Conservation (phyloP, 2,888 invertebrate species). For the Danaus chrysippus region DNA sequence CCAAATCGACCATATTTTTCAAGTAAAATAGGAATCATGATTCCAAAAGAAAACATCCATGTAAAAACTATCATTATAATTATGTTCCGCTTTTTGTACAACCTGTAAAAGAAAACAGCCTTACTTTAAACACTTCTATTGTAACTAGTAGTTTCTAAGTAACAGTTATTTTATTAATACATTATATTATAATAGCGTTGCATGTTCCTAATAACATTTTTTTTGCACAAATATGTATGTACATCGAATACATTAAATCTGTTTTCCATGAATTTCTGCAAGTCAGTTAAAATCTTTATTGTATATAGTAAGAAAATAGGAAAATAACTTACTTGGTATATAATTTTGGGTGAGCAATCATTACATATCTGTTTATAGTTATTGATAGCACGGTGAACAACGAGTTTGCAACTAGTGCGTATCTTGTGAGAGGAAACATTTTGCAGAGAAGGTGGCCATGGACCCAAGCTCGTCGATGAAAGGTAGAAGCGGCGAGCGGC, state of each 20-base stretch:
- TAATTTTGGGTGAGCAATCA: constrained; percentile 88
- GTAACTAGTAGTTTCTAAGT: too few species aligned
- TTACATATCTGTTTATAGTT: constrained; percentile 89
- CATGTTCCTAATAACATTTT: too few species aligned
- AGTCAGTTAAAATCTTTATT: neutral
- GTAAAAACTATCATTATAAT: constrained; percentile 84
- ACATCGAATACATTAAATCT: too few species aligned
- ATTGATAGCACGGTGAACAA: constrained; percentile 88
- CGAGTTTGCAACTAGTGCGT: constrained; percentile 87
- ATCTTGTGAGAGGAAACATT: constrained; percentile 86
- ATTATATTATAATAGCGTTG: too few species aligned
- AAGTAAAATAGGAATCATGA: constrained; percentile 85
- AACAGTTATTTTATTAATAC: too few species aligned
- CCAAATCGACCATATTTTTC: constrained; percentile 89
- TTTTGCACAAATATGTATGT: too few species aligned
- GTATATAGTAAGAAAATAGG: neutral
- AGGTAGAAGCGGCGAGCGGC: constrained; percentile 87
- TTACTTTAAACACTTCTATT: too few species aligned
- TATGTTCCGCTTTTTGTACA: constrained; percentile 83
- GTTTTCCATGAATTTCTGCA: too few species aligned
- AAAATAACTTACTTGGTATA: constrained; percentile 84
- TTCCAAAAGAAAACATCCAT: constrained; percentile 85
- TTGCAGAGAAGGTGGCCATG: constrained; percentile 84
- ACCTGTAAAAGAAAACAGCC: constrained; percentile 59
- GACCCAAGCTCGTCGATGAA: constrained; percentile 84